phyloP scores from a whole-genome alignment of 2,888 invertebrate species.

The Ornithoptera priamus region DNA sequence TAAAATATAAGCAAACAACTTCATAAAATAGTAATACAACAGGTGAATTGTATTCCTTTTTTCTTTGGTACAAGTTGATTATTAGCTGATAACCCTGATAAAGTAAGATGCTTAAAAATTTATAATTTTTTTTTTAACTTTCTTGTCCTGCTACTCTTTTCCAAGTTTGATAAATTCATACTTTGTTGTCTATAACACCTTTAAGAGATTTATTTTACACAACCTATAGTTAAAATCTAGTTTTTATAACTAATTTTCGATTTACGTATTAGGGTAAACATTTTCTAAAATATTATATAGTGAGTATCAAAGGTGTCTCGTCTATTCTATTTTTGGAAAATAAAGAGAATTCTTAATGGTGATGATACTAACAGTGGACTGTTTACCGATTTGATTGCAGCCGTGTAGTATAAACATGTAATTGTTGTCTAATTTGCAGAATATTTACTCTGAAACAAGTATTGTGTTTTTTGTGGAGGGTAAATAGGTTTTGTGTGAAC shows the following conservation, averaged over 20 bases:
- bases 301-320: no score
- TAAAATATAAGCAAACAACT: no score
- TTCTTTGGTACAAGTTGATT: background rate
- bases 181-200: background rate
- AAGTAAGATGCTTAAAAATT: background rate
- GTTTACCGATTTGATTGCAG: constrained; percentile 23
- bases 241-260: background rate
- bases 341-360: background rate
- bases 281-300: no score
- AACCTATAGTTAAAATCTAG: no score
- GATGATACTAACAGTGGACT: background rate
- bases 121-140: background rate
- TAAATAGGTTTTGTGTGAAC: no score
- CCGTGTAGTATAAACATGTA: constrained; percentile 1
- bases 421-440: no score
- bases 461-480: no score
- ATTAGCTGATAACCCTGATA: background rate
- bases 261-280: background rate
- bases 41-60: background rate
- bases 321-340: background rate
- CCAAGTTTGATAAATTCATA: background rate
- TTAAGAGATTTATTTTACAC: background rate
- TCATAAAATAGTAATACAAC: background rate
- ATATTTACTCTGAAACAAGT: no score
- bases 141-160: background rate